These are phyloP conservation scores for Digitonthophagus gazella DNA, from an alignment of 2,888 invertebrate species.

Conservation along the genomic window DNA sequence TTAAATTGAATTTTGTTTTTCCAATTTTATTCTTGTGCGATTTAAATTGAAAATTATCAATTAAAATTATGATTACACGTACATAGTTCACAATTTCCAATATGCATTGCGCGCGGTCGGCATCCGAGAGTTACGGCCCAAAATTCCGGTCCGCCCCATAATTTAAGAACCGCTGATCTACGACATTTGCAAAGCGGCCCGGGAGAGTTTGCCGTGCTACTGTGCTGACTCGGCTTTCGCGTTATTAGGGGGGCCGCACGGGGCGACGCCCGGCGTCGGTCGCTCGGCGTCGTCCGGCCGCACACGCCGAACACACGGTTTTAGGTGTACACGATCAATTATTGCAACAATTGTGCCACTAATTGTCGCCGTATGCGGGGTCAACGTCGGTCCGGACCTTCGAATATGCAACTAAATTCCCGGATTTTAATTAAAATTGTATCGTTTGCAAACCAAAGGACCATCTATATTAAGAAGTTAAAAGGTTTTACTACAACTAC, in stretches of 20 bases:
- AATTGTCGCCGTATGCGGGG: slow-evolving; percentile 6
- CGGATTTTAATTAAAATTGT: not conserved
- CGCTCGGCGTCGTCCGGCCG: not conserved
- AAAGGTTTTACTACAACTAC: no score
- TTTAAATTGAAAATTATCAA: not conserved
- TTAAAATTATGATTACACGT: not conserved
- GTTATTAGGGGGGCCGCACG: not conserved
- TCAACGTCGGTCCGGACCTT: not conserved
- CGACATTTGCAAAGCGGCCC: not conserved
- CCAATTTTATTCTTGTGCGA: no score
- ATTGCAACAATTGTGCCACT: slow-evolving; percentile 15
- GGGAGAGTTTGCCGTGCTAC: not conserved
- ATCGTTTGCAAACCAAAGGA: no score
- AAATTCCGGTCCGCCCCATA: not conserved
- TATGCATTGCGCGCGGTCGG: not conserved
- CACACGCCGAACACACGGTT: not conserved
- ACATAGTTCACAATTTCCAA: not conserved
- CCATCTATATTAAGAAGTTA: no score
- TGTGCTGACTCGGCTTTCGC: not conserved
- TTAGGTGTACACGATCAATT: slow-evolving; percentile 7
- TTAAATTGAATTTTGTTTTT: no score
- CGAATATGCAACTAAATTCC: not conserved
- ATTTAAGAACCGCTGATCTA: not conserved
- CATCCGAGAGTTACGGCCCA: not conserved
- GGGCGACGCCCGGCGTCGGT: not conserved